Percentiles rank a stretch among this genome's conserved stretches.
Evolutionary conservation across 2,797 vertebrate species (phyloP).

Genomic region (Oryzias sinensis): DNA sequence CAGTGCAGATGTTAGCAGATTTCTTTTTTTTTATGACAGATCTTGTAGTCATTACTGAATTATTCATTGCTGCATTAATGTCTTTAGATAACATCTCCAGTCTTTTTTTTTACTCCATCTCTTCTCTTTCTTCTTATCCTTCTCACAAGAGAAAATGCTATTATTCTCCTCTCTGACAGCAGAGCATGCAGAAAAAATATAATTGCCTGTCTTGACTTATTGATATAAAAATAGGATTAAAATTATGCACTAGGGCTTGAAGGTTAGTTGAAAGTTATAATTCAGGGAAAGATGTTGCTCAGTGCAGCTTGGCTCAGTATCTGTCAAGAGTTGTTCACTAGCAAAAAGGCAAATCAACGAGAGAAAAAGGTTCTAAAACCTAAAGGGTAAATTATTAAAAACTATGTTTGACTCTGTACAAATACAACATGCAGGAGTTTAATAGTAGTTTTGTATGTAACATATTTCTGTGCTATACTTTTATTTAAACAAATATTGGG

Average conservation of each 20-base stretch:
- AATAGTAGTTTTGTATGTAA: slow-evolving; percentile 51
- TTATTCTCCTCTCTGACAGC: slow-evolving; percentile 90
- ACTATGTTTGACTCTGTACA: slow-evolving; percentile 81
- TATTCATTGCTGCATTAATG: slow-evolving; percentile 92
- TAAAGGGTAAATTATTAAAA: slow-evolving; percentile 91
- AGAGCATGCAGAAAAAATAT: slow-evolving; percentile 95
- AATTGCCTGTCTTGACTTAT: slow-evolving; percentile 96
- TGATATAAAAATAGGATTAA: slow-evolving; percentile 98
- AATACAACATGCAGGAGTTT: slow-evolving; percentile 63
- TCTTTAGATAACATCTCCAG: slow-evolving; percentile 87
- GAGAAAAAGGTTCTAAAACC: slow-evolving; percentile 79
- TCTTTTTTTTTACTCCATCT: slow-evolving; percentile 55
- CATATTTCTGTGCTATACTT: too few relatives aligned
- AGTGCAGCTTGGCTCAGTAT: slow-evolving; percentile 74
- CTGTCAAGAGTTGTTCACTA: slow-evolving; percentile 86
- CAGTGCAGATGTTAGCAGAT: slow-evolving; percentile 81
- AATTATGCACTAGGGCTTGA: slow-evolving; percentile 94
- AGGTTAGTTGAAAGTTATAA: slow-evolving; percentile 99
- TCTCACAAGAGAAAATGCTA: slow-evolving; percentile 90
- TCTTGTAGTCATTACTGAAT: slow-evolving; percentile 95
- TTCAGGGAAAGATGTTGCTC: slow-evolving; percentile 65
- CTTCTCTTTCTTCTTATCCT: slow-evolving; percentile 57
- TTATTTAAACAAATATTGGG: too few relatives aligned
- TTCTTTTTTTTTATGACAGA: slow-evolving; percentile 80
- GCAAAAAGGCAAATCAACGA: slow-evolving; percentile 83